Evolutionary conservation across 1,140 invertebrate genomes (phyloP), one percentile per base, ranked within the genome.

Genomic region (Caerostris darwini): DNA sequence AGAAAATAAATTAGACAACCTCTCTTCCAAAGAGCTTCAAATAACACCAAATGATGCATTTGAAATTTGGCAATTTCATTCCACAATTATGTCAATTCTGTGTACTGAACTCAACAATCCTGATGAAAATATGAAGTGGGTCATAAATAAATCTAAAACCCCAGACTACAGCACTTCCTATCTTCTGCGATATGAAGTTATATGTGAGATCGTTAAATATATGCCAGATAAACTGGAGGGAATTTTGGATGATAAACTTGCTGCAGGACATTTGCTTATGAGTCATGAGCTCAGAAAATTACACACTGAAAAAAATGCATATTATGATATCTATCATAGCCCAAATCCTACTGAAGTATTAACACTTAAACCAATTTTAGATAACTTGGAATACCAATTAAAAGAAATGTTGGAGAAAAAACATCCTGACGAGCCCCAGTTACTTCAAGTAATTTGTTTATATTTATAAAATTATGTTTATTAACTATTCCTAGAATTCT

Each of bases 351-450:
- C 97, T 0, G 98, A 99, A 96, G 97, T 98, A 0, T 96, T 97
- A 69, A 96, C 97, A 61, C 98, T 98, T 95, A 96, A 97, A 7
- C 97, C 97, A 5, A 96, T 98, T 3, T 95, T 99, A 61, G 96
- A 97, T 14, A 96, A 96, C 82, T 96, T 99, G 19, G 96, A 97
- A 90, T 95, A 69, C 5, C 96, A 97, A 85, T 97, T 98, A 2
- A 95, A 96, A n/a, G 96, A 97, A 67, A 96, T 99, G n/a, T 96
- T 98, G 19, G 34, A 34, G 34, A 95, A 96, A 3, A 97, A 98
- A 95, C 99, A 98, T 98, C 98, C 98, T 0, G 98, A 99, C 94
- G 98, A 99, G 96, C 98, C 98, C 0, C 97, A 97, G 0, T 96
- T 99, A 2, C 97, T 97, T 95, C 97, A 98, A 96, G 97, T 98